phyloP scores from a whole-genome alignment of 2,113 vertebrate species.

The Myxocyprinus asiaticus region DNA sequence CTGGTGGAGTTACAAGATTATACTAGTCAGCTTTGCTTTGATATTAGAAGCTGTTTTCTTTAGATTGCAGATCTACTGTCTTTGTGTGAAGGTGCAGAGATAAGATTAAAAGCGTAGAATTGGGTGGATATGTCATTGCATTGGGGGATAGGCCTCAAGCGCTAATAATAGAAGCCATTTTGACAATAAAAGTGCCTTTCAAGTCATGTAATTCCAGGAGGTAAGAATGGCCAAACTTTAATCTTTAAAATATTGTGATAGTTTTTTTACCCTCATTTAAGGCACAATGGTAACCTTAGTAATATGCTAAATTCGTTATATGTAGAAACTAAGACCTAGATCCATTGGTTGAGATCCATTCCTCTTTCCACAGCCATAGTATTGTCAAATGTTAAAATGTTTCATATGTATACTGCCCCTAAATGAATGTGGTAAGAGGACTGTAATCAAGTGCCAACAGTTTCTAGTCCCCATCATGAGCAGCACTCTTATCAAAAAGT shows the following conservation, averaged over 20 bases:
- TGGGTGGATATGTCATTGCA: conserved; percentile 50
- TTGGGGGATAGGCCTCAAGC: conserved; percentile 56
- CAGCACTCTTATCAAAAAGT: conserved; percentile 10
- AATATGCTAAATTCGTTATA: conserved; percentile 24
- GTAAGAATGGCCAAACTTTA: conserved; percentile 53
- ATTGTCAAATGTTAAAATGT: conserved; percentile 10
- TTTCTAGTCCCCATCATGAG: background rate
- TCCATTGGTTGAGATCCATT: conserved; percentile 10
- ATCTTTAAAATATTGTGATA: conserved; percentile 58
- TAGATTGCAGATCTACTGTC: conserved; percentile 70
- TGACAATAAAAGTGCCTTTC: conserved; percentile 49
- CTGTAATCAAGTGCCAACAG: conserved; percentile 38
- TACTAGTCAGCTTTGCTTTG: conserved; percentile 66
- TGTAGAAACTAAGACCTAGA: conserved; percentile 9
- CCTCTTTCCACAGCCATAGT: background rate
- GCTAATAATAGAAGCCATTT: conserved; percentile 61
- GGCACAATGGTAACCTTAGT: conserved; percentile 9
- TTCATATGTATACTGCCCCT: conserved; percentile 18
- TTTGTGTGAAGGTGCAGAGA: conserved; percentile 54
- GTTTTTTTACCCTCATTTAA: conserved; percentile 13
- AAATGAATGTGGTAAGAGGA: conserved; percentile 37
- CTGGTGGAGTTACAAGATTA: conserved; percentile 76
- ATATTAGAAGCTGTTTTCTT: conserved; percentile 68
- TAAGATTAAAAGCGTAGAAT: conserved; percentile 65
- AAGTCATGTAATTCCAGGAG: conserved; percentile 62